Conservation (phyloP, 2,113 vertebrate species). For the Pachypanchax playfairii region DNA sequence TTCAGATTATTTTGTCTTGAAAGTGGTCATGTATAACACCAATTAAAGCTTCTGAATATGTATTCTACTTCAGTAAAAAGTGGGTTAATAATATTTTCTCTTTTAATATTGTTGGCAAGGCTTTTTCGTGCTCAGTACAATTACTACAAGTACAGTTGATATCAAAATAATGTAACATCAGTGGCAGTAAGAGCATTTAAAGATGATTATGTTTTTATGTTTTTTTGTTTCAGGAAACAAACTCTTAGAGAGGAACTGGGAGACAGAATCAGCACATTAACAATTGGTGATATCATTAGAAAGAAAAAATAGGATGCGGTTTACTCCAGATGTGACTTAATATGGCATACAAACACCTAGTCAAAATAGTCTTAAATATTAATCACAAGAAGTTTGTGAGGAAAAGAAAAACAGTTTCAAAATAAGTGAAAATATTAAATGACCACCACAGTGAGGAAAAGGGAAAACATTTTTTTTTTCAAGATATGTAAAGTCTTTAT, state of each 20-base stretch:
- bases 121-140: neutral
- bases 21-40: too few species aligned
- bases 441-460: neutral
- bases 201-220: neutral
- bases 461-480: neutral
- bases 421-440: neutral
- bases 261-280: constrained; percentile 24
- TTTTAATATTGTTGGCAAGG: neutral
- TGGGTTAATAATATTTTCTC: neutral
- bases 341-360: constrained; percentile 8
- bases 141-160: constrained; percentile 3
- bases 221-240: neutral
- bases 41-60: neutral
- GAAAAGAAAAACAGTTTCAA: neutral
- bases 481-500: neutral
- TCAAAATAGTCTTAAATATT: neutral
- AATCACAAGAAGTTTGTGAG: neutral
- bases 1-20: too few species aligned
- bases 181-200: constrained; percentile 1
- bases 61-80: neutral
- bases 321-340: constrained; percentile 41
- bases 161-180: constrained; percentile 4
- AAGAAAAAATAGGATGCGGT: constrained; percentile 34
- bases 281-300: constrained; percentile 29
- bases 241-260: neutral